Percentiles rank a stretch among this genome's conserved stretches.
Conservation (phyloP, 2,797 vertebrate genomes). For the Tarsius wallacei region DNA sequence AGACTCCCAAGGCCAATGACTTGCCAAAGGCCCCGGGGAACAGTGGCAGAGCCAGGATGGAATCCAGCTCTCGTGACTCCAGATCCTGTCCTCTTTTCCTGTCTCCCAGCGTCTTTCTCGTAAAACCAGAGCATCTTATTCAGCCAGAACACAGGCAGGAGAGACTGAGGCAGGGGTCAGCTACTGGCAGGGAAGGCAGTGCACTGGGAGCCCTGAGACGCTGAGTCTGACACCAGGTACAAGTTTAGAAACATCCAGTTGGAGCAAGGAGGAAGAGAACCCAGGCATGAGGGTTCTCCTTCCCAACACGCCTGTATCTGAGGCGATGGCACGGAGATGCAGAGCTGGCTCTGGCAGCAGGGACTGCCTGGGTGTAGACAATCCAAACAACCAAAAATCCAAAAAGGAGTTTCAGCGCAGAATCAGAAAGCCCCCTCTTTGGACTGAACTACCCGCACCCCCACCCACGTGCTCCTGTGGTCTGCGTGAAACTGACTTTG, state of each 20-base stretch:
- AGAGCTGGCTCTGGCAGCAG: not conserved
- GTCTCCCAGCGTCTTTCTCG: not conserved
- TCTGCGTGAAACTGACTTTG: not conserved
- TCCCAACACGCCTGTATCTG: accelerated
- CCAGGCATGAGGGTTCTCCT: not conserved
- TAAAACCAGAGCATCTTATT: not conserved
- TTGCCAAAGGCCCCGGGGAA: not conserved
- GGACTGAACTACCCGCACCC: not conserved
- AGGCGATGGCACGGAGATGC: not conserved
- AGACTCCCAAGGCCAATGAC: not conserved
- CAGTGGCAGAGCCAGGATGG: not conserved
- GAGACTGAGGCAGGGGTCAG: not conserved
- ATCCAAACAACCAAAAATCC: not conserved
- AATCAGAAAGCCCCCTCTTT: not conserved
- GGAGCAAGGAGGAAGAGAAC: not conserved
- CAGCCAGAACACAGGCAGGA: not conserved
- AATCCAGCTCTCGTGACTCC: not conserved
- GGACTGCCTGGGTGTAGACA: not conserved
- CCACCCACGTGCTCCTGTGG: accelerated
- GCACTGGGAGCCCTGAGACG: not conserved
- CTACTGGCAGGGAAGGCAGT: not conserved
- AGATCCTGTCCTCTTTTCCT: not conserved
- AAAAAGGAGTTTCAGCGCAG: not conserved
- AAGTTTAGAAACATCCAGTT: slow-evolving; percentile 66
- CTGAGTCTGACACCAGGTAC: not conserved